Conservation (phyloP, 37 sponge, comb jelly and placozoan species). For the Dysidea cf. avara region DNA sequence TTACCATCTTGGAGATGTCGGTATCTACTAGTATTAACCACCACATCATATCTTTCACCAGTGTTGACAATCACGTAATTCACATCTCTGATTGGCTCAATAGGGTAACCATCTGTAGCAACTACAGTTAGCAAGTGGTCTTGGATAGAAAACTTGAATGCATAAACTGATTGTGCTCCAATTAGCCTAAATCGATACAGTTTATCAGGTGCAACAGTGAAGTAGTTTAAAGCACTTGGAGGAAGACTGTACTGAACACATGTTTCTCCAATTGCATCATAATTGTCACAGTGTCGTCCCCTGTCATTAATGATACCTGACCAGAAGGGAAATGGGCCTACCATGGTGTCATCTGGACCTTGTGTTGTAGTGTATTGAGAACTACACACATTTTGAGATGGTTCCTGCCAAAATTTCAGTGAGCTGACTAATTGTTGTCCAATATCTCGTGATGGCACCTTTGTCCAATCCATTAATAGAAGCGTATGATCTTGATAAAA, state of each 20-base stretch:
- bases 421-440: conserved; percentile 58
- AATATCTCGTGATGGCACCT: conserved; percentile 29
- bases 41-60: conserved; percentile 82
- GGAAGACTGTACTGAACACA: no score
- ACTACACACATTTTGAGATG: conserved; percentile 38
- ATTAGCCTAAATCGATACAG: conserved; percentile 72
- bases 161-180: conserved; percentile 78
- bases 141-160: conserved; percentile 64
- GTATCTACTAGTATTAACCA: conserved; percentile 38
- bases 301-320: conserved; percentile 77
- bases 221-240: no score
- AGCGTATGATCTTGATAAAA: conserved; percentile 58
- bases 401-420: conserved; percentile 57
- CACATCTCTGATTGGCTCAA: conserved; percentile 43
- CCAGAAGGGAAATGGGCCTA: conserved; percentile 59
- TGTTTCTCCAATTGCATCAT: conserved; percentile 22
- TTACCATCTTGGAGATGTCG: no score
- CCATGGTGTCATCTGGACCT: conserved; percentile 46
- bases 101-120: conserved; percentile 62
- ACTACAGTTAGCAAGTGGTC: conserved; percentile 65
- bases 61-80: conserved; percentile 77
- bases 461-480: no score
- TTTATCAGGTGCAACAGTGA: no score
- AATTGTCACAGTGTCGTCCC: conserved; percentile 42
- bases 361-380: not conserved